Base-by-base conservation (phyloP, 2,888 invertebrate species). In the Tuta absoluta region DNA sequence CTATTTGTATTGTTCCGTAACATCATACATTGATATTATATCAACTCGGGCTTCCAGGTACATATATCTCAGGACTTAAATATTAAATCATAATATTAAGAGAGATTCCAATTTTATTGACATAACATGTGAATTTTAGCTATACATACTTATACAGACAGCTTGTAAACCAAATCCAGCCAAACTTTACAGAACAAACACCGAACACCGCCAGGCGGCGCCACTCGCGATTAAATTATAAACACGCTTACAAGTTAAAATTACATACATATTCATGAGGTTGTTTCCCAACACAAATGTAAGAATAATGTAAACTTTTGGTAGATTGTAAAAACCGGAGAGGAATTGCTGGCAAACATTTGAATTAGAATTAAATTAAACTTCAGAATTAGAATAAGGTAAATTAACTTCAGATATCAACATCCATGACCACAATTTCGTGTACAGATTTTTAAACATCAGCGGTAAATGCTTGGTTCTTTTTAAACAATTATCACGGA, bases 191-290 rank as follows among this genome's bases (percentile, higher is more conserved):
- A 75, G 64, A 49, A 65, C 75, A 82, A 84, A 85, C 75, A 81
- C 71, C 71, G 74, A 84, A 85, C 75, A 81, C 71, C 71, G 74
- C 69, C 75, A 69, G 76, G 72, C 75, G 72, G 66, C 72, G 69
- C 67, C 74, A 74, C 75, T 69, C 70, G 61, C 73, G 71, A 79
- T 79, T 80, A 72, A 78, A 80, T 81, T 81, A 81, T 76, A 76
- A 79, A 76, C 76, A 76, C 69, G 69, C 72, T 72, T 73, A 67
- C 72, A 66, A 75, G 70, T 69, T 74, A 65, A 72, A 79, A 78
- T 77, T 71, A 77, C 78, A 80, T 82, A 76, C 77, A 83, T 81
- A 84, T 84, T 84, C 79, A 84, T 80, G 67, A 68, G 60, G 68
- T 71, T 37, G 67, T 66, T 38, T 38, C 17, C 38, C 1, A 38